Base-by-base conservation (phyloP, 92 coral and sea anemone genomes). In the Galaxea fascicularis region DNA sequence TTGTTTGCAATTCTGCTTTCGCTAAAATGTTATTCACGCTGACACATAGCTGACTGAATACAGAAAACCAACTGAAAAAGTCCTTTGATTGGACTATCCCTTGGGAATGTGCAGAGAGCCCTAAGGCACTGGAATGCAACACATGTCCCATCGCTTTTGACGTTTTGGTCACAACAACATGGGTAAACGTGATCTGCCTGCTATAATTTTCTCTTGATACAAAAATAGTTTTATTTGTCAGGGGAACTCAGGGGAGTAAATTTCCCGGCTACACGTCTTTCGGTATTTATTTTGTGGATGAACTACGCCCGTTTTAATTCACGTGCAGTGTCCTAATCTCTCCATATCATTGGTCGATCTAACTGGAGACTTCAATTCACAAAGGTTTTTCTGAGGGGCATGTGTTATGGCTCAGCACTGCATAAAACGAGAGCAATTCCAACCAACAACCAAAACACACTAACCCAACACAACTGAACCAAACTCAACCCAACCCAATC, bases 1-100 rank as follows among this genome's bases (percentile, higher is more conserved):
- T 20, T 56, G 62, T 56, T 56, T 56, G 22, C n/a, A 56, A 56
- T 56, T 56, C 62, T 17, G 20, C 62, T 9, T 6, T 15, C 62
- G 62, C 62, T 56, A 10, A 56, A 56, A 56, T 56, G 25, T 56
- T 56, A 56, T 56, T 56, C 17, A 56, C 62, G 62, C n/a, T 56
- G 62, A 56, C 62, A 12, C 20, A 56, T 56, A 56, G 13, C 62
- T 56, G 62, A 4, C 9, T 58, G 64, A 16, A 16, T 58, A 58
- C 64, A 58, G 64, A 58, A 58, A 17, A 58, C 64, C 64, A 58
- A 58, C 64, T 58, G 64, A 58, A 58, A 58, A 58, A 58, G 64
- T n/a, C 27, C 4, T 58, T 58, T 58, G 24, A 58, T 58, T 17
- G 24, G 64, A 58, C 64, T 58, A 17, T 58, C 25, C 64, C 64